phyloP scores from a whole-genome alignment of 2,888 invertebrate genomes.

The Agonopterix subpropinquella region DNA sequence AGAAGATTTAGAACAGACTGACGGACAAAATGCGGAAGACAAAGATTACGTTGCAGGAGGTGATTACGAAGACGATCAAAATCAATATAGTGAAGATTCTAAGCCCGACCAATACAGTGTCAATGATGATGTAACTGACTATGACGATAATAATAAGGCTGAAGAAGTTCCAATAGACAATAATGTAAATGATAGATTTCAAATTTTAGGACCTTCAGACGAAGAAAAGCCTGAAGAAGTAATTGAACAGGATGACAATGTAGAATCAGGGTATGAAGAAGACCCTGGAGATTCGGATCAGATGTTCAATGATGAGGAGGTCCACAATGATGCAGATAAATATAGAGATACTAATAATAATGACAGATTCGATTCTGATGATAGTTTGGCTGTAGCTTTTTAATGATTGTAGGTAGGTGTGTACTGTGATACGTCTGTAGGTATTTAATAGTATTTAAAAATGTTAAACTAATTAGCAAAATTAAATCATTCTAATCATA shows the following conservation, averaged over 20 bases:
- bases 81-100: conserved; percentile 12
- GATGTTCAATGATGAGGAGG: conserved; percentile 38
- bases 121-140: no score
- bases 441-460: no score
- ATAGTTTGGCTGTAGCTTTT: conserved; percentile 37
- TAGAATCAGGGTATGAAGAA: conserved; percentile 25
- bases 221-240: background rate
- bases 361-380: conserved; percentile 34
- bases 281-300: conserved; percentile 30
- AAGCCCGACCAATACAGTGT: conserved; percentile 15
- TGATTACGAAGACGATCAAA: conserved; percentile 16
- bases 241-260: conserved; percentile 16
- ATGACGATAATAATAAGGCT: conserved; percentile 12
- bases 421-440: no score
- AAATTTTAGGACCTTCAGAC: conserved; percentile 25
- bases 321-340: conserved; percentile 24
- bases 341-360: conserved; percentile 46
- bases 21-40: conserved; percentile 10
- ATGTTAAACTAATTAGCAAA: no score
- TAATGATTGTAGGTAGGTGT: background rate
- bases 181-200: conserved; percentile 33
- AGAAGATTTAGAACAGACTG: background rate
- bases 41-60: conserved; percentile 21
- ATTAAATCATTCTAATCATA: no score
- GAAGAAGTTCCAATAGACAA: conserved; percentile 15